Conservation (phyloP, 53 echinoderm and acorn worm genomes). For the Patiria pectinifera region DNA sequence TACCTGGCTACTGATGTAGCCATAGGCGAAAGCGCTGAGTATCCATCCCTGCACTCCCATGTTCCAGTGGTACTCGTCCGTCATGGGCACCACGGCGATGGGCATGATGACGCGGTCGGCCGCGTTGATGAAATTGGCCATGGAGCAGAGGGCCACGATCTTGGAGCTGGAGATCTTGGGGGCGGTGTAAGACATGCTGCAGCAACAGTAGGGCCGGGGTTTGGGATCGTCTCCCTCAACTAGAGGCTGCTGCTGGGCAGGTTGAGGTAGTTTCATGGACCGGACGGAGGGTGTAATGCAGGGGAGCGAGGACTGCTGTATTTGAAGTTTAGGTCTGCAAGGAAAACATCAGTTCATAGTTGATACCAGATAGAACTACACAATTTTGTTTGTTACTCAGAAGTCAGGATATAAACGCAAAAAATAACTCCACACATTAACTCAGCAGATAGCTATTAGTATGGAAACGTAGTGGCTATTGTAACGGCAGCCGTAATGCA, state of each 20-base stretch:
- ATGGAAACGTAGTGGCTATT: no score
- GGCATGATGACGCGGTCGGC: constrained; percentile 99
- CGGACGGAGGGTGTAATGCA: neutral
- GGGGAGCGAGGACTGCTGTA: neutral
- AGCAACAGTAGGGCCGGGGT: constrained; percentile 6
- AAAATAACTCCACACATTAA: no score
- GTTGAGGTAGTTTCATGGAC: constrained; percentile 44
- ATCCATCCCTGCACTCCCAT: constrained; percentile 92
- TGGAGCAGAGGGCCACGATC: constrained; percentile 91
- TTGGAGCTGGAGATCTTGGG: constrained; percentile 69
- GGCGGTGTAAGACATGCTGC: constrained; percentile 11
- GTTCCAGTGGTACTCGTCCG: constrained; percentile 89
- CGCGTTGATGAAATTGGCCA: constrained; percentile 99
- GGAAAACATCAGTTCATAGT: neutral
- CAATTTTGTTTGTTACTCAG: no score
- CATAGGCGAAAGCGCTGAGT: constrained; percentile 96
- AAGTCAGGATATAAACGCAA: no score
- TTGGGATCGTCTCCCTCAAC: constrained; percentile 9
- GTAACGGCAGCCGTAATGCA: no score
- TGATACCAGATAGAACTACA: neutral
- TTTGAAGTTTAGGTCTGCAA: constrained; percentile 7
- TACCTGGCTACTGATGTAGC: constrained; percentile 99
- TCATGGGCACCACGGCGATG: constrained; percentile 95
- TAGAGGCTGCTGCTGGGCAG: constrained; percentile 28
- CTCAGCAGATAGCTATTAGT: no score